These are phyloP conservation scores for Apocrypta bakeri DNA, from an alignment of 1,140 invertebrate species.

Conservation along the genomic window DNA sequence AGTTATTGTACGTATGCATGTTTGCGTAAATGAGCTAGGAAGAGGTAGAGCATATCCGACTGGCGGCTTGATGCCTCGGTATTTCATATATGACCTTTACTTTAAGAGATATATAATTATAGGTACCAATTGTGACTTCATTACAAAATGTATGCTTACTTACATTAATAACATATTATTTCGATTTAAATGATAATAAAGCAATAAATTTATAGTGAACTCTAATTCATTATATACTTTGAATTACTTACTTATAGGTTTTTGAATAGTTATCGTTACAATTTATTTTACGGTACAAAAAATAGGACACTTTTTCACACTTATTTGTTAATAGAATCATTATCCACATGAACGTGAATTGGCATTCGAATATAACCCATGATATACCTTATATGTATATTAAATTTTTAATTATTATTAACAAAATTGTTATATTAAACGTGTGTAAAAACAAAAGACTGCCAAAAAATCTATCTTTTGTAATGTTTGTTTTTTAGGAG, in stretches of 20 bases:
- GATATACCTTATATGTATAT: too few relatives aligned
- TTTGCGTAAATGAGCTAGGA: not conserved
- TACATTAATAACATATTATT: not conserved
- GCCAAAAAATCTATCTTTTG: not conserved
- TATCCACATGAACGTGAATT: too few relatives aligned
- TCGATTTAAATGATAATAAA: conserved; percentile 40
- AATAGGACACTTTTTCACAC: too few relatives aligned
- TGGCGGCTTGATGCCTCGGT: conserved; percentile 16
- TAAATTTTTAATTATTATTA: not conserved
- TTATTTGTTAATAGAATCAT: too few relatives aligned
- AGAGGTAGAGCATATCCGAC: conserved; percentile 38
- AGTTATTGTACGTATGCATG: not conserved
- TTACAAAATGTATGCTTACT: not conserved
- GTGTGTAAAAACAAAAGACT: not conserved
- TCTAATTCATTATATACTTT: not conserved
- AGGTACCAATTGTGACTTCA: not conserved
- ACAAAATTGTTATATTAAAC: too few relatives aligned
- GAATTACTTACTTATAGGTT: too few relatives aligned
- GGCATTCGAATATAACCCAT: too few relatives aligned
- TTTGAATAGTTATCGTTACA: too few relatives aligned
- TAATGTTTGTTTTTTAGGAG: not conserved
- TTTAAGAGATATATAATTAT: not conserved
- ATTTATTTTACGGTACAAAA: too few relatives aligned
- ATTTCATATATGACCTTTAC: conserved; percentile 24
- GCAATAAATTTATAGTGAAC: conserved; percentile 4